A percentile compares a stretch with the other conserved stretches of the same genome.
These are phyloP conservation scores for Synanthedon tipuliformis DNA, from an alignment of 2,888 invertebrate species.

Conservation along the genomic window DNA sequence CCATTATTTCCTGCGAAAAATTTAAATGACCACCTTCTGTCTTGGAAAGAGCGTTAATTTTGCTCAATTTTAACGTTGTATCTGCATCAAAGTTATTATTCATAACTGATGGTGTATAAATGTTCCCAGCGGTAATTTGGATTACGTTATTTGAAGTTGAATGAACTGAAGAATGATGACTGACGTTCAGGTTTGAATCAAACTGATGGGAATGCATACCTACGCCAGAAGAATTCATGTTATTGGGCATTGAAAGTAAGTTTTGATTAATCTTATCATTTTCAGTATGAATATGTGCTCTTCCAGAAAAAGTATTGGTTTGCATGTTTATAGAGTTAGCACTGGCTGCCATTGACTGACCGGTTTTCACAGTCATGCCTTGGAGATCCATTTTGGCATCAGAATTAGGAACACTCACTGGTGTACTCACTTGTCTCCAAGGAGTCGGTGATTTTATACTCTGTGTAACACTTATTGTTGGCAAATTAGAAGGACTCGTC, in stretches of 20 bases:
- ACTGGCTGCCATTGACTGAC: slow-evolving; percentile 21
- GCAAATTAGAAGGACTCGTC: slow-evolving; percentile 38
- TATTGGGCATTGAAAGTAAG: slow-evolving; percentile 43
- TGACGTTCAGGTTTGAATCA: slow-evolving; percentile 44
- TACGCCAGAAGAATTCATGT: slow-evolving; percentile 28
- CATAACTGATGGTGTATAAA: slow-evolving; percentile 51
- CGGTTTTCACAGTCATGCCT: slow-evolving; percentile 42
- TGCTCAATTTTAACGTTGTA: slow-evolving; percentile 57
- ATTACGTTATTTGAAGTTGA: slow-evolving; percentile 56
- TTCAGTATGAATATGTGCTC: slow-evolving; percentile 39
- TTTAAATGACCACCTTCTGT: slow-evolving; percentile 60
- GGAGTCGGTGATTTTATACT: slow-evolving; percentile 60
- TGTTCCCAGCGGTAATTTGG: slow-evolving; percentile 60
- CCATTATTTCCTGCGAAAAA: slow-evolving; percentile 62
- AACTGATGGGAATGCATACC: slow-evolving; percentile 54
- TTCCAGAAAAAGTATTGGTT: slow-evolving; percentile 20
- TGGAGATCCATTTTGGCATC: slow-evolving; percentile 53
- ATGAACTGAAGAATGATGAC: slow-evolving; percentile 49
- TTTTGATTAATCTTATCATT: slow-evolving; percentile 49
- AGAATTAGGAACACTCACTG: slow-evolving; percentile 20
- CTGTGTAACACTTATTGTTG: slow-evolving; percentile 61
- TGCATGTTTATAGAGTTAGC: slow-evolving; percentile 41
- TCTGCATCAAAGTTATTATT: slow-evolving; percentile 58
- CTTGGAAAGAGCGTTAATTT: slow-evolving; percentile 60
- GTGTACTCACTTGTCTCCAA: slow-evolving; percentile 47